Conservation (phyloP, 2,113 vertebrate genomes). For the Pristiophorus japonicus region DNA sequence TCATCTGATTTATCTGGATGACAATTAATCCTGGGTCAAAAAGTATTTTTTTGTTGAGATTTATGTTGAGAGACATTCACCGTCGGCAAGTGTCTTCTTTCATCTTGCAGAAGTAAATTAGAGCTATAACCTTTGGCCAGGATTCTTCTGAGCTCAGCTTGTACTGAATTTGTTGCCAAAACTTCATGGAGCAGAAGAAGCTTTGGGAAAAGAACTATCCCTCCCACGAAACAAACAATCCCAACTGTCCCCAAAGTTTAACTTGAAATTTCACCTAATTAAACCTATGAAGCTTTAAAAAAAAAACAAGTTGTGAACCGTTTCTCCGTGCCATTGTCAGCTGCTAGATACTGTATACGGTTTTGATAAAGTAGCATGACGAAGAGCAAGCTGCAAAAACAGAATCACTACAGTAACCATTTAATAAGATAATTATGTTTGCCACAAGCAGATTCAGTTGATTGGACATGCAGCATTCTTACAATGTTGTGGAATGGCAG, state of each 20-base stretch:
- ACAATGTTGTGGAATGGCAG: background rate
- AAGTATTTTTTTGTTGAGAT: constrained; percentile 34
- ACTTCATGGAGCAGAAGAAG: background rate
- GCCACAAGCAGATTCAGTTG: background rate
- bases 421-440: background rate
- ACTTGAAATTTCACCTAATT: background rate
- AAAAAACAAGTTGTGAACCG: background rate
- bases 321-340: background rate
- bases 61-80: constrained; percentile 24
- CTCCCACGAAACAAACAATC: background rate
- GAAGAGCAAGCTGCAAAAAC: background rate
- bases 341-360: background rate
- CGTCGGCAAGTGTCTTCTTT: constrained; percentile 37
- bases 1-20: constrained; percentile 42
- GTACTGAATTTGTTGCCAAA: background rate
- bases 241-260: background rate
- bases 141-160: constrained; percentile 7
- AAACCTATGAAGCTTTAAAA: background rate
- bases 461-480: background rate
- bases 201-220: background rate
- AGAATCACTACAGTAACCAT: background rate
- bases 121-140: constrained; percentile 18
- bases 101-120: constrained; percentile 16
- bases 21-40: constrained; percentile 41
- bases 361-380: background rate